Evolutionary conservation across 2,797 vertebrate species (phyloP).

Genomic region (Moxostoma hubbsi): DNA sequence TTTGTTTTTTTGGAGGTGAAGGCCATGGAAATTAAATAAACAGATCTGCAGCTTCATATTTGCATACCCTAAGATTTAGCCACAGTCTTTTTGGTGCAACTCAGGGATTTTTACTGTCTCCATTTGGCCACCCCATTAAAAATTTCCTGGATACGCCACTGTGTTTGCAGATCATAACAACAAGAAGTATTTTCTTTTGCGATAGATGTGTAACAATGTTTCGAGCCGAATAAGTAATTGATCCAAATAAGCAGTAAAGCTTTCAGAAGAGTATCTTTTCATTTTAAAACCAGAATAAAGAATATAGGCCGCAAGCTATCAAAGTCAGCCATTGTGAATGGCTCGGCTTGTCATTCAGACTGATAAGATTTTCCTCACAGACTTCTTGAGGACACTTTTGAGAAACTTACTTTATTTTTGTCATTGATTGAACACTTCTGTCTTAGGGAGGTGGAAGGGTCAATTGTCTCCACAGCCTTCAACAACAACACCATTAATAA

Average conservation of each 20-base stretch:
- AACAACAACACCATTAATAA: slow-evolving; percentile 5
- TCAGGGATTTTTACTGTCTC: neutral
- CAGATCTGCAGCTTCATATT: neutral
- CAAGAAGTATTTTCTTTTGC: neutral
- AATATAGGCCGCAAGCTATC: neutral
- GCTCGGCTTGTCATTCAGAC: slow-evolving; percentile 34
- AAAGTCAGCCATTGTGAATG: slow-evolving; percentile 40
- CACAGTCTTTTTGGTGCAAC: neutral
- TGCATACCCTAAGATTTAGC: neutral
- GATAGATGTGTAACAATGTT: neutral
- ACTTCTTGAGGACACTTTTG: slow-evolving; percentile 40
- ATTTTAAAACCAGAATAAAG: slow-evolving; percentile 38
- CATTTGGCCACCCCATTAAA: slow-evolving; percentile 1
- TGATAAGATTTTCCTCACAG: slow-evolving; percentile 40
- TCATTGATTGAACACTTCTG: slow-evolving; percentile 35
- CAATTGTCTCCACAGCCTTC: slow-evolving; percentile 31
- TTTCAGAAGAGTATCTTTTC: slow-evolving; percentile 38
- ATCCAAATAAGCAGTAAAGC: slow-evolving; percentile 43
- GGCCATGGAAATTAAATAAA: too few species aligned
- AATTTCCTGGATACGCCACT: too few species aligned
- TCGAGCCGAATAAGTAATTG: slow-evolving; percentile 28
- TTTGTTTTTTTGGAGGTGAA: too few species aligned
- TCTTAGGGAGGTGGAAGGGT: neutral
- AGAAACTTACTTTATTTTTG: slow-evolving; percentile 38
- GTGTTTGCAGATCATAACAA: neutral